phyloP scores from a whole-genome alignment of 2,113 vertebrate genomes.

The Marcusenius ussheri region DNA sequence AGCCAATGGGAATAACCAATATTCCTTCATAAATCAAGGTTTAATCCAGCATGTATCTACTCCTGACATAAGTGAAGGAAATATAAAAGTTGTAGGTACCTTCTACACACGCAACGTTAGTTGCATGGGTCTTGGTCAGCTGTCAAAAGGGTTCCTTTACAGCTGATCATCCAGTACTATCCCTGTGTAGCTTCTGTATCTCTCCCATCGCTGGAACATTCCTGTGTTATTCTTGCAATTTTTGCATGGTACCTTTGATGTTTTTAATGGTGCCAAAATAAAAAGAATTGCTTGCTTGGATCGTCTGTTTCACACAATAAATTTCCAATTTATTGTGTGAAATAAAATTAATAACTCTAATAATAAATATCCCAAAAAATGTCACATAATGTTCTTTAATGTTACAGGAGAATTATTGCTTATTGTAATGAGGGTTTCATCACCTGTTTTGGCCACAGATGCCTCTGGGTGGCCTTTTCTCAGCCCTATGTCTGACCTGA shows the following conservation, averaged over 20 bases:
- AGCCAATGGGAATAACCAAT: not conserved
- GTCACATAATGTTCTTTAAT: not conserved
- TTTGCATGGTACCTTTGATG: not conserved
- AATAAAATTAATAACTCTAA: not conserved
- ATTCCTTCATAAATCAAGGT: not conserved
- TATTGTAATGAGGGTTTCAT: not conserved
- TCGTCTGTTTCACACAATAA: not conserved
- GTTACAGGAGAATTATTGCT: not conserved
- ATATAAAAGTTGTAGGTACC: not conserved
- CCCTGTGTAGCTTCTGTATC: not conserved
- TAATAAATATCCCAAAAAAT: not conserved
- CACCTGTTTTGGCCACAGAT: not conserved
- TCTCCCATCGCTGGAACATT: not conserved
- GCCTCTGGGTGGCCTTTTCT: not conserved
- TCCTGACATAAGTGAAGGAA: not conserved
- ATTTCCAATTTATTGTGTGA: too few species aligned
- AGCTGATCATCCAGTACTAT: not conserved
- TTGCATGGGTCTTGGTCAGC: not conserved
- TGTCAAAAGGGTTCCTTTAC: not conserved
- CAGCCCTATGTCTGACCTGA: not conserved
- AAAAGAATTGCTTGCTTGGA: not conserved
- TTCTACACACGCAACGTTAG: not conserved
- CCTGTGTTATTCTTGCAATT: not conserved
- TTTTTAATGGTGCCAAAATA: not conserved
- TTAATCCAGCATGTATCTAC: not conserved